Conservation (phyloP, 2,888 invertebrate genomes). For the Thymelicus sylvestris region DNA sequence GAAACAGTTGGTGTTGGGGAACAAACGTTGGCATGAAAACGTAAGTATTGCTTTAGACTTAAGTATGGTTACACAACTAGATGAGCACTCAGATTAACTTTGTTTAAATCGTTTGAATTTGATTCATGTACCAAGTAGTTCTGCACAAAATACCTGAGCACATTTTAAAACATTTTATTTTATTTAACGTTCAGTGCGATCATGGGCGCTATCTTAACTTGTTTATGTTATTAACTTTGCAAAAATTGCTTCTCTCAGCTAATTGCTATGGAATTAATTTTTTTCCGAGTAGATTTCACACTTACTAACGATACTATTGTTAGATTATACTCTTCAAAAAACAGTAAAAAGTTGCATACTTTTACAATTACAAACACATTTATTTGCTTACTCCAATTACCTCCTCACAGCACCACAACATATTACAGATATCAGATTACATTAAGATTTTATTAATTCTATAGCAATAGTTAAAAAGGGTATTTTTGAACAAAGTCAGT, state of each 20-base stretch:
- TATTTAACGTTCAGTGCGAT: background rate
- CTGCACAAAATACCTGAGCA: conserved; percentile 28
- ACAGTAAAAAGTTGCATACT: no score
- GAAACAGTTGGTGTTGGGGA: conserved; percentile 80
- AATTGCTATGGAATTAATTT: conserved; percentile 1
- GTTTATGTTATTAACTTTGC: conserved; percentile 1
- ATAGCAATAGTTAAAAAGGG: background rate
- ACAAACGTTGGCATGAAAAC: conserved; percentile 69
- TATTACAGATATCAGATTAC: no score
- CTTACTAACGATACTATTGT: no score
- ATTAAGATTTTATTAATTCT: background rate
- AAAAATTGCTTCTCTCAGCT: background rate
- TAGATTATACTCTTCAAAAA: no score
- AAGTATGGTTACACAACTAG: conserved; percentile 50
- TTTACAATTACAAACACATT: no score
- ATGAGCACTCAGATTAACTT: conserved; percentile 44
- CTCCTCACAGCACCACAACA: no score
- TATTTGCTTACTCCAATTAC: no score
- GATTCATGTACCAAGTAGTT: conserved; percentile 36
- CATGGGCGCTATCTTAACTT: conserved; percentile 27
- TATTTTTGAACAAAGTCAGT: conserved; percentile 8
- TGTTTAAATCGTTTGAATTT: conserved; percentile 31
- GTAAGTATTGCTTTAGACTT: conserved; percentile 73
- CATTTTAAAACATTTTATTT: background rate
- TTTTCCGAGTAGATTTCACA: background rate